phyloP scores from a whole-genome alignment of 2,888 invertebrate genomes.

The Drosophila koepferae region DNA sequence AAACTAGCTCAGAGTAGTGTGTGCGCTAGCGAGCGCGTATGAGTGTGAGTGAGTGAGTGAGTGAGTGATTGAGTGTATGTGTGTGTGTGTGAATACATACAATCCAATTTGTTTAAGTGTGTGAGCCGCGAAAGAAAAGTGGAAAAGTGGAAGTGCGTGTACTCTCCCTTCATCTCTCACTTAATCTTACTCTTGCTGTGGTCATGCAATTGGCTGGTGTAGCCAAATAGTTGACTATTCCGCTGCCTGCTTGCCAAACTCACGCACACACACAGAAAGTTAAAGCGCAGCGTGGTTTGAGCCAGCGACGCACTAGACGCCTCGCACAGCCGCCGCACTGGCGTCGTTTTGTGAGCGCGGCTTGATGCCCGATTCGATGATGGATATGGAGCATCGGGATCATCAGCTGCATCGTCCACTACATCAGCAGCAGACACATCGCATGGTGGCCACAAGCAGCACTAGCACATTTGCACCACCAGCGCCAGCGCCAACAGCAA shows the following conservation, averaged over 20 bases:
- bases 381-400: conserved; percentile 79
- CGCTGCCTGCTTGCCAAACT: neutral
- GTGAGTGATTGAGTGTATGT: neutral
- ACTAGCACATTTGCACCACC: conserved; percentile 57
- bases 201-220: neutral
- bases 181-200: neutral
- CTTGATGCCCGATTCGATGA: conserved; percentile 78
- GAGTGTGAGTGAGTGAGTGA: neutral
- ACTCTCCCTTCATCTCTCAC: neutral
- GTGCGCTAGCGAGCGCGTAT: neutral
- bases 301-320: conserved; percentile 2
- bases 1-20: conserved; percentile 68
- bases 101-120: conserved; percentile 9
- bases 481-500: conserved; percentile 51
- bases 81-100: conserved; percentile 11
- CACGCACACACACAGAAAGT: neutral
- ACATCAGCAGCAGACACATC: conserved; percentile 51
- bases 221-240: conserved; percentile 4
- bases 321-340: conserved; percentile 62
- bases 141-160: conserved; percentile 16
- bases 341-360: conserved; percentile 78
- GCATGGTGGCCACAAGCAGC: conserved; percentile 52
- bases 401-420: conserved; percentile 66
- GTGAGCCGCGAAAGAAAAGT: conserved; percentile 19
- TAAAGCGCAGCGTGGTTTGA: conserved; percentile 3